Percentiles rank a stretch among this genome's conserved stretches.
Conservation (phyloP, 2,888 invertebrate genomes). For the Sialis fuliginosa region DNA sequence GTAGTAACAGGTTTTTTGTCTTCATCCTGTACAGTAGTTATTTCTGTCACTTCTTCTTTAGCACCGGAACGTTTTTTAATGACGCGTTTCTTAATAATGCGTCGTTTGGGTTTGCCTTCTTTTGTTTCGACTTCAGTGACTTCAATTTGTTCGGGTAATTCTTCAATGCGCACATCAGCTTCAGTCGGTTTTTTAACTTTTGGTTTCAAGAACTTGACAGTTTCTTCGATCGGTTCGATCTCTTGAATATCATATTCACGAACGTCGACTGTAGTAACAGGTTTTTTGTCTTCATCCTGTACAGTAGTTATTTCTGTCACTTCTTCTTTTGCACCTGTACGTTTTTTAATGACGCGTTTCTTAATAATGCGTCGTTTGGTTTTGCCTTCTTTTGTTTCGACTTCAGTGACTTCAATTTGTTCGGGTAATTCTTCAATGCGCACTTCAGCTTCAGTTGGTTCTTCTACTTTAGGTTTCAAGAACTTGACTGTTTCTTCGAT, state of each 20-base stretch:
- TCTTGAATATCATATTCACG: slow-evolving; percentile 17
- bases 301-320: slow-evolving; percentile 11
- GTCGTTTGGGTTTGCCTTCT: slow-evolving; percentile 11
- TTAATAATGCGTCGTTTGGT: slow-evolving; percentile 14
- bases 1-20: slow-evolving; percentile 17
- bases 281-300: slow-evolving; percentile 12
- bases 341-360: slow-evolving; percentile 18
- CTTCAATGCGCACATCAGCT: slow-evolving; percentile 7
- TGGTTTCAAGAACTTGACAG: slow-evolving; percentile 6
- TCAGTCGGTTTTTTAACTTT: slow-evolving; percentile 9
- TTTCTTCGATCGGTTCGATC: slow-evolving; percentile 1
- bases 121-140: slow-evolving; percentile 13
- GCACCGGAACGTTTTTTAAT: slow-evolving; percentile 19
- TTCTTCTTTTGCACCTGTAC: slow-evolving; percentile 15
- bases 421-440: slow-evolving; percentile 22
- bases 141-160: slow-evolving; percentile 16
- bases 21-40: slow-evolving; percentile 20
- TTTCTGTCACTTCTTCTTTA: slow-evolving; percentile 17
- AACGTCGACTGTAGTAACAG: slow-evolving; percentile 8
- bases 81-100: slow-evolving; percentile 13
- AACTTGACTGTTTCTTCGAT: slow-evolving; percentile 16
- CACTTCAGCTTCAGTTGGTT: slow-evolving; percentile 13
- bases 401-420: slow-evolving; percentile 21
- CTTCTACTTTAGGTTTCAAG: slow-evolving; percentile 6
- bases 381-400: slow-evolving; percentile 18